Evolutionary conservation across 2,113 vertebrate species (phyloP).

Genomic region (Epinephelus fuscoguttatus): DNA sequence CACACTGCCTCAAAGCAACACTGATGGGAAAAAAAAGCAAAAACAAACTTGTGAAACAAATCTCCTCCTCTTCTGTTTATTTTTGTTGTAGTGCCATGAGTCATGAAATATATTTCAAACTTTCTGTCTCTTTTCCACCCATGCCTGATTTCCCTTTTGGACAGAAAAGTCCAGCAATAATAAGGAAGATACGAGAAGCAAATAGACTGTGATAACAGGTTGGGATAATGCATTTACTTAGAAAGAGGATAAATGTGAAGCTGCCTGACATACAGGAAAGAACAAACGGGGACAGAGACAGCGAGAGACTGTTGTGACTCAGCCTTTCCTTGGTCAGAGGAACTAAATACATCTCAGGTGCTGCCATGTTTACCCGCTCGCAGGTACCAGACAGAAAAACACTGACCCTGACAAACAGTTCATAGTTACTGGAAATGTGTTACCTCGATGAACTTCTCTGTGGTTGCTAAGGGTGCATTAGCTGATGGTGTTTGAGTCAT

Average conservation of each 20-base stretch:
- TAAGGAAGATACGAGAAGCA: constrained; percentile 9
- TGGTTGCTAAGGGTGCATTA: constrained; percentile 28
- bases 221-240: constrained; percentile 22
- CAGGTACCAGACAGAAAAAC: constrained; percentile 28
- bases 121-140: not conserved
- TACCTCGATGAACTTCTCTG: not conserved
- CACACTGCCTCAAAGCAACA: constrained; percentile 23
- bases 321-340: constrained; percentile 64
- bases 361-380: constrained; percentile 24
- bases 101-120: constrained; percentile 15
- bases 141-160: constrained; percentile 2
- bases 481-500: constrained; percentile 27
- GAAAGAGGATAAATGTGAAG: constrained; percentile 8
- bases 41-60: constrained; percentile 37
- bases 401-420: constrained; percentile 9
- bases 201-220: not conserved
- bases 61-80: constrained; percentile 32
- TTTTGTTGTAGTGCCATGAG: constrained; percentile 36
- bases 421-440: constrained; percentile 21
- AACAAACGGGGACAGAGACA: constrained; percentile 35
- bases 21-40: not conserved
- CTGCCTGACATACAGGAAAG: constrained; percentile 26
- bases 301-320: constrained; percentile 63
- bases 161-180: not conserved
- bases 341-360: constrained; percentile 59